A percentile compares a stretch with the other conserved stretches of the same genome.
Evolutionary conservation across 2,797 vertebrate genomes (phyloP).

Genomic region (Ctenochaetus hawaiiensis): DNA sequence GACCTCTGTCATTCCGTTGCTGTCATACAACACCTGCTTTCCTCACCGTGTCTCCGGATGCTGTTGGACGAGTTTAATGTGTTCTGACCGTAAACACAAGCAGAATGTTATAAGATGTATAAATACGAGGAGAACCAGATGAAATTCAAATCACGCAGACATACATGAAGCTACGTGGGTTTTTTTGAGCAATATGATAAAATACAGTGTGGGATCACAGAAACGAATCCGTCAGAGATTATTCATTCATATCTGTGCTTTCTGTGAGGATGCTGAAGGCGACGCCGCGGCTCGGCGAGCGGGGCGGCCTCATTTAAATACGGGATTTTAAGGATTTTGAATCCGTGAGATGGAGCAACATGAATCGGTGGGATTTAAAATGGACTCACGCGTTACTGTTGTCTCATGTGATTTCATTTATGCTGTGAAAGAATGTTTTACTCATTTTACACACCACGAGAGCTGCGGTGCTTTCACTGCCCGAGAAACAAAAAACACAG

Average conservation of each 20-base stretch:
- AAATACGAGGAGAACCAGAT: neutral
- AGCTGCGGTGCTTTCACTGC: too few species aligned
- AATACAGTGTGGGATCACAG: neutral
- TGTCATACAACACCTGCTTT: conserved; percentile 21
- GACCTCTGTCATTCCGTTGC: conserved; percentile 9
- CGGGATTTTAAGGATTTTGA: conserved; percentile 4
- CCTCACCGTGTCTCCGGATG: neutral
- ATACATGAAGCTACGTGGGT: neutral
- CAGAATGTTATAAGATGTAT: neutral
- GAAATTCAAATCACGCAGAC: neutral
- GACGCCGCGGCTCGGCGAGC: neutral
- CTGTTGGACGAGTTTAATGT: conserved; percentile 5
- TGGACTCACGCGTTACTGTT: neutral
- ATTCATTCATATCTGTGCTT: neutral
- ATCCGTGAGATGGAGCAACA: neutral
- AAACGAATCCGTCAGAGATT: neutral
- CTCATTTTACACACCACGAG: too few species aligned
- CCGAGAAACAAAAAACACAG: too few species aligned
- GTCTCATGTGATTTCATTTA: neutral
- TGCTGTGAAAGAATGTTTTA: too few species aligned
- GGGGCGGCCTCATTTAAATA: neutral
- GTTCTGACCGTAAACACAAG: neutral
- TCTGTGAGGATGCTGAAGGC: neutral
- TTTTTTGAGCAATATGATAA: neutral
- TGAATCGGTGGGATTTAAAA: neutral